These are phyloP conservation scores for Apeira syringaria DNA, from an alignment of 2,888 invertebrate species.

Conservation along the genomic window DNA sequence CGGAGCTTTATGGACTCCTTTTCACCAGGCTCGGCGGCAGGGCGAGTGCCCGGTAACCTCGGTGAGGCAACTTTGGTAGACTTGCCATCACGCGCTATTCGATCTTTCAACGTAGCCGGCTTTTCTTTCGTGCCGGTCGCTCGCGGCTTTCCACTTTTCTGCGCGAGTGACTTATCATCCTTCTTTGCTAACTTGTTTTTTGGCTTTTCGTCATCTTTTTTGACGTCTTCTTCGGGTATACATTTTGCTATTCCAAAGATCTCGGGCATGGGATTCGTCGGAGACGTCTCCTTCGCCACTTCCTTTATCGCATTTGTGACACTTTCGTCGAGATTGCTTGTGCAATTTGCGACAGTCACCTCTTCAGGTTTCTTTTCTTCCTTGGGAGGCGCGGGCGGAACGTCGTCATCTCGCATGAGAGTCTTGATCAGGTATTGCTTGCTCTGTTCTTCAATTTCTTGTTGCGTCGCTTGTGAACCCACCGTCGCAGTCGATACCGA, in stretches of 20 bases:
- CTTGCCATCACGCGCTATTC: slow-evolving; percentile 67
- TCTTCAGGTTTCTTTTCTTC: slow-evolving; percentile 83
- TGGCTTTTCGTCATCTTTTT: slow-evolving; percentile 58
- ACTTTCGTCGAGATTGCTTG: slow-evolving; percentile 42
- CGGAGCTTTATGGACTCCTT: slow-evolving; percentile 92
- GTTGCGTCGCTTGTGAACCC: slow-evolving; percentile 74
- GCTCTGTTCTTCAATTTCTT: slow-evolving; percentile 86
- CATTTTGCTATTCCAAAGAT: slow-evolving; percentile 82
- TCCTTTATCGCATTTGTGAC: slow-evolving; percentile 21
- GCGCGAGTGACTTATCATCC: slow-evolving; percentile 59
- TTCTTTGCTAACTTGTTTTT: slow-evolving; percentile 45
- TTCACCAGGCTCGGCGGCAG: slow-evolving; percentile 57
- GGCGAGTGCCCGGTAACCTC: slow-evolving; percentile 44
- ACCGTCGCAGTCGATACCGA: slow-evolving; percentile 71
- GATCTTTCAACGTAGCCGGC: slow-evolving; percentile 66
- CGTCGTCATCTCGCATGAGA: slow-evolving; percentile 93
- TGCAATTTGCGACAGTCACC: slow-evolving; percentile 69
- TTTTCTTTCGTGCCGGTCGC: slow-evolving; percentile 67
- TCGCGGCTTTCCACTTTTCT: slow-evolving; percentile 70
- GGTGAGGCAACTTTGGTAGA: slow-evolving; percentile 68
- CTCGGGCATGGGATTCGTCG: slow-evolving; percentile 61
- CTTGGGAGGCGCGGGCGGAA: slow-evolving; percentile 88
- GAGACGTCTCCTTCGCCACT: slow-evolving; percentile 10
- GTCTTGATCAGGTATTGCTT: slow-evolving; percentile 95
- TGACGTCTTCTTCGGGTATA: slow-evolving; percentile 54